phyloP scores from a whole-genome alignment of 2,888 invertebrate species.

The Epiblema foenella region DNA sequence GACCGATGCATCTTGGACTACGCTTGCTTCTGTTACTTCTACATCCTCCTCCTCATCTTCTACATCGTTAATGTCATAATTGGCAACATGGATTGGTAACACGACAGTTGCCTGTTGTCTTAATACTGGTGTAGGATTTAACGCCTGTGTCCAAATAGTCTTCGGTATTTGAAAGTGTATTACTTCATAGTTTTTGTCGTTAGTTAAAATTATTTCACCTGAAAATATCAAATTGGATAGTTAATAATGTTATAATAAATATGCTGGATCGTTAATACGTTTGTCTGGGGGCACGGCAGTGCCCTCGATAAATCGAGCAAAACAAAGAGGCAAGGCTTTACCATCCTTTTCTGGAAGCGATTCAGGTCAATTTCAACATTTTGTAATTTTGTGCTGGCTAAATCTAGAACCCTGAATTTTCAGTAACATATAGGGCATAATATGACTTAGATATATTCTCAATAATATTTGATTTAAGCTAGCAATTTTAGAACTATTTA shows the following conservation, averaged over 20 bases:
- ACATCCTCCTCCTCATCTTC: conserved; percentile 55
- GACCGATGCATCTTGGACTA: conserved; percentile 50
- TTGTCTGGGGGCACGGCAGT: too few relatives aligned
- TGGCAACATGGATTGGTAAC: conserved; percentile 73
- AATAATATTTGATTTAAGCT: too few relatives aligned
- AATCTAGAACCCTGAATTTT: too few relatives aligned
- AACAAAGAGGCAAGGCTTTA: too few relatives aligned
- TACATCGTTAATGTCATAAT: conserved; percentile 54
- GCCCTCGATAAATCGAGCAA: too few relatives aligned
- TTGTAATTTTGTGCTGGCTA: too few relatives aligned
- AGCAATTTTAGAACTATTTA: too few relatives aligned
- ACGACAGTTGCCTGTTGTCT: conserved; percentile 74
- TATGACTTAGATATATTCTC: too few relatives aligned
- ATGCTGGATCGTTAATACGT: too few relatives aligned
- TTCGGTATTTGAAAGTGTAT: conserved; percentile 69
- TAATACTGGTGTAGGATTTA: conserved; percentile 71
- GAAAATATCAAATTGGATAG: conserved; percentile 48
- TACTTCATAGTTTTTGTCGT: conserved; percentile 66
- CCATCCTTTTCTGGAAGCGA: too few relatives aligned
- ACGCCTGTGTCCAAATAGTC: conserved; percentile 69
- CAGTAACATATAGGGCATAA: too few relatives aligned
- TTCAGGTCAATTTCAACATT: too few relatives aligned
- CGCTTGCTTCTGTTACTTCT: conserved; percentile 50
- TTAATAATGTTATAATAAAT: conserved; percentile 46
- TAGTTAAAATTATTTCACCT: conserved; percentile 55